phyloP scores from a whole-genome alignment of 2,888 invertebrate genomes.

The Onchidella celtica region DNA sequence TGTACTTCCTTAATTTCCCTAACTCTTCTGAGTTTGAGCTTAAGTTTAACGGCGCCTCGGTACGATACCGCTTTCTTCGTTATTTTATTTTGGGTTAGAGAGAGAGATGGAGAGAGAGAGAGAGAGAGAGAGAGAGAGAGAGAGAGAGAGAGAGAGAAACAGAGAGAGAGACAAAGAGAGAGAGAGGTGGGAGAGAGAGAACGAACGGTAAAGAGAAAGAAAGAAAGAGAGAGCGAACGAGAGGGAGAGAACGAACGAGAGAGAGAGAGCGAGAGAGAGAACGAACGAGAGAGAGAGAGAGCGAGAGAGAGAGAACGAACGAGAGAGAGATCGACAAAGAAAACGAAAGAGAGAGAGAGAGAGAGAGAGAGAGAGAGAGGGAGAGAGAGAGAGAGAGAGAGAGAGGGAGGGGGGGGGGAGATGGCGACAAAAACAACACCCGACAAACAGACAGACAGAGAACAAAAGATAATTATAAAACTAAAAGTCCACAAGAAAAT shows the following conservation, averaged over 20 bases:
- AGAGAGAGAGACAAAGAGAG: too few species aligned
- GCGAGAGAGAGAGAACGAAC: slow-evolving; percentile 26
- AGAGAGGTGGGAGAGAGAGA: too few species aligned
- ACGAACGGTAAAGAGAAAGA: background rate
- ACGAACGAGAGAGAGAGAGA: slow-evolving; percentile 46
- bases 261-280: slow-evolving; percentile 20
- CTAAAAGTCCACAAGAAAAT: background rate
- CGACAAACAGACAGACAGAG: slow-evolving; percentile 47
- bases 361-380: background rate
- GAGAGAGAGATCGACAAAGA: background rate
- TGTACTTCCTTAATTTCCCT: too few species aligned
- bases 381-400: background rate
- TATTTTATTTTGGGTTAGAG: too few species aligned
- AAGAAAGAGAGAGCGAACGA: background rate
- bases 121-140: too few species aligned
- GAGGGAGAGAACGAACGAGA: slow-evolving; percentile 25
- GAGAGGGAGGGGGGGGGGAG: background rate
- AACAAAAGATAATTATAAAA: slow-evolving; percentile 8
- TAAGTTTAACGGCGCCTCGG: too few species aligned
- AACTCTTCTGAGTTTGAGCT: too few species aligned
- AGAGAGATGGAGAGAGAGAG: too few species aligned
- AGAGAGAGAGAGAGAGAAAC: too few species aligned
- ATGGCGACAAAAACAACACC: slow-evolving; percentile 6
- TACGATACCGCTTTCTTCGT: too few species aligned
- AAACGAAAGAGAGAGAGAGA: slow-evolving; percentile 7